Evolutionary conservation across 1,140 invertebrate genomes (phyloP).

Genomic region (Nixonia krombeini): DNA sequence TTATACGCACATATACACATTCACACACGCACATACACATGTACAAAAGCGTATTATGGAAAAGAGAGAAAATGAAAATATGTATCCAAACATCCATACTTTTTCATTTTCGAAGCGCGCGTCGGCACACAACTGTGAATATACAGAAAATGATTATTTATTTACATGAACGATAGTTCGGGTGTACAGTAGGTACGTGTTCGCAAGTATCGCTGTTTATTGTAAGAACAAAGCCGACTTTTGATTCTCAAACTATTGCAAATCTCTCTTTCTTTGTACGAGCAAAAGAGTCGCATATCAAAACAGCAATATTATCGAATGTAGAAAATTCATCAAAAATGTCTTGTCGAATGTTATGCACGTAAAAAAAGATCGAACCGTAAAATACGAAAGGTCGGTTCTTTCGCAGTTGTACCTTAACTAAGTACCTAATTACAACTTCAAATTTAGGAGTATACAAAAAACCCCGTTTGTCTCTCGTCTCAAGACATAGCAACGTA

Average conservation of each 20-base stretch:
- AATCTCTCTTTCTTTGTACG: slow-evolving; percentile 41
- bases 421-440: slow-evolving; percentile 51
- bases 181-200: slow-evolving; percentile 50
- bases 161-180: slow-evolving; percentile 62
- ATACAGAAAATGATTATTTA: slow-evolving; percentile 62
- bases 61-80: slow-evolving; percentile 49
- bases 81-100: slow-evolving; percentile 36
- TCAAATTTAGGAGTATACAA: slow-evolving; percentile 30
- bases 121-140: slow-evolving; percentile 51
- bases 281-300: slow-evolving; percentile 42
- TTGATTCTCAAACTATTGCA: slow-evolving; percentile 39
- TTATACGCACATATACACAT: slow-evolving; percentile 46
- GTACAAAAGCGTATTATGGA: slow-evolving; percentile 43
- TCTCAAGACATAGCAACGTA: slow-evolving; percentile 41
- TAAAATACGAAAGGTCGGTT: slow-evolving; percentile 42
- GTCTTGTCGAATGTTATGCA: slow-evolving; percentile 36
- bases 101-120: slow-evolving; percentile 36
- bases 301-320: slow-evolving; percentile 35
- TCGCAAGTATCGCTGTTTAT: slow-evolving; percentile 26
- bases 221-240: slow-evolving; percentile 38
- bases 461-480: not conserved
- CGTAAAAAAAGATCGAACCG: slow-evolving; percentile 43
- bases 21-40: slow-evolving; percentile 46
- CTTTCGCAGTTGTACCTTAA: slow-evolving; percentile 40
- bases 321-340: slow-evolving; percentile 8